Base-by-base conservation (phyloP, 2,797 vertebrate genomes). In the Spondyliosoma cantharus region DNA sequence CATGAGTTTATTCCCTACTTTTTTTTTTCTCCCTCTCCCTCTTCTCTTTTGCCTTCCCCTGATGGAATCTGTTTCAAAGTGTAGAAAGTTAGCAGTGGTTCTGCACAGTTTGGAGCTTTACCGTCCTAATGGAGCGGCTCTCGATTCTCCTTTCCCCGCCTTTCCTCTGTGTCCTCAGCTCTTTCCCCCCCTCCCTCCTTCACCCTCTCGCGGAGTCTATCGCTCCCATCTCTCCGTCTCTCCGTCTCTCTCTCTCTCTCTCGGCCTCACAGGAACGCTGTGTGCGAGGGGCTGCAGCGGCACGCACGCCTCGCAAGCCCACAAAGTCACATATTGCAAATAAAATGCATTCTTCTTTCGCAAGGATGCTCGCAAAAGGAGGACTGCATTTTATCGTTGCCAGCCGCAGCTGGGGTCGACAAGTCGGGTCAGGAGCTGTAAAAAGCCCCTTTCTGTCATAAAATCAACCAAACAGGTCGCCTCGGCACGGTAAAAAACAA, bases 371-470 rank as follows among this genome's bases (percentile, higher is more conserved):
- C 42, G 77, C 54, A 53, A 49, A 49, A 27, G 50, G 45, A n/a
- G 37, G 61, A 63, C 71, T 49, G 56, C 43, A 3, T 70, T 77
- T 83, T 74, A 58, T 50, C 68, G 8, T 62, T 59, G 74, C 61
- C 57, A 57, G 65, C 80, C 58, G 57, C 43, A 42, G 32, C 16
- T 77, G 74, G 29, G 74, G 80, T 80, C 53, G 69, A 74, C 3
- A 11, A 48, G 81, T 52, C 12, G 0, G 54, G 74, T 79, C 74
- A 54, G 43, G 32, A 63, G 78, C 77, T 45, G 73, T 80, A 72
- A 84, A 37, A 81, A 77, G 32, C 54, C 29, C 45, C 50, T 64
- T 24, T 66, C 61, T 64, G 65, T 65, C 61, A 79, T 87, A 78
- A 85, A 87, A 83, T 66, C 73, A 42, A 29, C 24, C 15, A 53